These are phyloP conservation scores for Papilio gigon DNA, from an alignment of 2,888 invertebrate genomes.

Conservation along the genomic window DNA sequence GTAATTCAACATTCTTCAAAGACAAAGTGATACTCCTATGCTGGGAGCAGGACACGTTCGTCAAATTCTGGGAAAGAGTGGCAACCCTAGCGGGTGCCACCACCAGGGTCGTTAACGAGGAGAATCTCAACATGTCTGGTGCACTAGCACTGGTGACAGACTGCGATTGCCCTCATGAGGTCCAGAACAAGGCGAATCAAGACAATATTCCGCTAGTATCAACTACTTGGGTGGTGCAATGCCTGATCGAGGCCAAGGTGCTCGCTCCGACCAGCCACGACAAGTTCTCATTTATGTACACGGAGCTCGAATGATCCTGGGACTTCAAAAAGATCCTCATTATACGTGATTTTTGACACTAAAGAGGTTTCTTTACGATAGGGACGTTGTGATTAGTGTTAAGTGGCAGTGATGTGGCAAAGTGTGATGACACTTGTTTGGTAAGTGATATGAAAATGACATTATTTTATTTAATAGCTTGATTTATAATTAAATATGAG, in stretches of 20 bases:
- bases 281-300: constrained; percentile 80
- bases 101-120: constrained; percentile 75
- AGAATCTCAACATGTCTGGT: constrained; percentile 73
- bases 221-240: constrained; percentile 86
- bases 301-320: constrained; percentile 81
- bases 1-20: constrained; percentile 69
- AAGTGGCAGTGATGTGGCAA: constrained; percentile 37
- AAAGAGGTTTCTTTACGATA: constrained; percentile 50
- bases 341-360: constrained; percentile 79
- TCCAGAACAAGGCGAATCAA: constrained; percentile 79
- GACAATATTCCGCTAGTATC: constrained; percentile 85
- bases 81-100: constrained; percentile 82
- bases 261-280: constrained; percentile 76
- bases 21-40: constrained; percentile 78
- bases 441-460: not conserved
- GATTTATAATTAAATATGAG: not conserved
- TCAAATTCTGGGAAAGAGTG: constrained; percentile 84
- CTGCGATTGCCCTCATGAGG: constrained; percentile 82
- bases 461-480: not conserved
- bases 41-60: constrained; percentile 79
- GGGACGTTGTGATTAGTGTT: constrained; percentile 43
- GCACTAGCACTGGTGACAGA: constrained; percentile 84
- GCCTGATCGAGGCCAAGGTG: constrained; percentile 83
- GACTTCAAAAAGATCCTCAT: constrained; percentile 76
- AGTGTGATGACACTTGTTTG: constrained; percentile 47